Conservation (phyloP, 2,888 invertebrate genomes). For the Epirrhoe alternata region DNA sequence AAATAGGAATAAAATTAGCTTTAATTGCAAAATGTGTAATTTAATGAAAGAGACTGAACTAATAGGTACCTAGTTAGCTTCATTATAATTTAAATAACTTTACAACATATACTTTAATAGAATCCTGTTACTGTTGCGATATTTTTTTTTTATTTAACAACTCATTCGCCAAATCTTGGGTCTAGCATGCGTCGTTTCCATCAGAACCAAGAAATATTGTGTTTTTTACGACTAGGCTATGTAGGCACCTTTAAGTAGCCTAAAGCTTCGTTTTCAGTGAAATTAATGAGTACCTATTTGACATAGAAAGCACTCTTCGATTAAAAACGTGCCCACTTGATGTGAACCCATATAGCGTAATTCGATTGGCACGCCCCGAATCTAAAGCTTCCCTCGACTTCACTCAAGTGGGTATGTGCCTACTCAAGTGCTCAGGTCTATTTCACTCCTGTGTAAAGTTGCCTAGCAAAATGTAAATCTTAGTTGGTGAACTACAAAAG, state of each 20-base stretch:
- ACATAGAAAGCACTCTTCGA: neutral
- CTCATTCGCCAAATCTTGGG: no score
- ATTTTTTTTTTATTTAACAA: no score
- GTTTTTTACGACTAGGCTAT: no score
- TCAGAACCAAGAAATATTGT: no score
- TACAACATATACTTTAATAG: no score
- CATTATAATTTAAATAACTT: no score
- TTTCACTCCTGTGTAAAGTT: neutral
- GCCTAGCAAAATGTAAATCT: neutral
- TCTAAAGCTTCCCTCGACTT: neutral
- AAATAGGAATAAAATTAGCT: no score
- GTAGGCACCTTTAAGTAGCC: neutral
- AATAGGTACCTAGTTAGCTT: no score
- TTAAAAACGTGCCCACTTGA: neutral
- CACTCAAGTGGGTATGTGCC: neutral
- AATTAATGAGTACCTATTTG: neutral
- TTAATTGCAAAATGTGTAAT: no score
- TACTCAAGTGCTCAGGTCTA: neutral
- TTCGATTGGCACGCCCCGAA: conserved; percentile 1
- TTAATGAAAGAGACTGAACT: no score
- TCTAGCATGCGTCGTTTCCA: no score
- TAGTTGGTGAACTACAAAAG: neutral
- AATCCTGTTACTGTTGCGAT: no score
- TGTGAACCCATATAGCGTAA: neutral
- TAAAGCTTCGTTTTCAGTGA: neutral